Conservation (phyloP, 2,888 invertebrate genomes). For the Timema podura region DNA sequence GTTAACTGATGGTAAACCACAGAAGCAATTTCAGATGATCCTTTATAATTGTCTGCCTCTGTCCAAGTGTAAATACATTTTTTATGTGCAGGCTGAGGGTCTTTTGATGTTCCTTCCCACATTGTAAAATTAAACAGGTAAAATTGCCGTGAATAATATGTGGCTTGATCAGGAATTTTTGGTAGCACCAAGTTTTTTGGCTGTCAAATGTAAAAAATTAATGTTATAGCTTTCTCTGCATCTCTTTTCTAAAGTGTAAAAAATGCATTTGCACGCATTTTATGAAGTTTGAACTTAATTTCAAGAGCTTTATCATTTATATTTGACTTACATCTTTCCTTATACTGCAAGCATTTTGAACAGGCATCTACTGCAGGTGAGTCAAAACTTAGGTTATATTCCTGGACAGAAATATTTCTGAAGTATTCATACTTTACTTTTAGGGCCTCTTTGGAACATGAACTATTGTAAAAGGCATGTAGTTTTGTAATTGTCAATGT, state of each 20-base stretch:
- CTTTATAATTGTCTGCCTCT: constrained; percentile 37
- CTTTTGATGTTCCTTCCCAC: constrained; percentile 38
- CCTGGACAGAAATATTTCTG: constrained; percentile 28
- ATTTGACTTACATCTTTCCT: neutral
- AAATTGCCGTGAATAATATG: constrained; percentile 40
- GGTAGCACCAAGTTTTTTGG: constrained; percentile 38
- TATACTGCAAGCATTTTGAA: neutral
- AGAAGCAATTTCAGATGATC: constrained; percentile 21
- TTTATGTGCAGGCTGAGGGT: constrained; percentile 32
- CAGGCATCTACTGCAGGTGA: constrained; percentile 29
- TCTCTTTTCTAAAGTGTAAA: constrained; percentile 31
- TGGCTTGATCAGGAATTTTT: constrained; percentile 39
- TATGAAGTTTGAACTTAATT: neutral
- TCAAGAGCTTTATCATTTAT: neutral
- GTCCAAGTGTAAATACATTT: constrained; percentile 38
- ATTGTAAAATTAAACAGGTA: constrained; percentile 41
- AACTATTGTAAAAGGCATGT: neutral
- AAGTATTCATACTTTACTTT: constrained; percentile 29
- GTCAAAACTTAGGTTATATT: constrained; percentile 34
- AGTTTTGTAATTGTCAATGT: neutral
- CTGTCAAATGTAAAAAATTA: constrained; percentile 40
- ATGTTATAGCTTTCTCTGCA: constrained; percentile 27
- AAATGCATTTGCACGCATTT: constrained; percentile 29
- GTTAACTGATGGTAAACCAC: neutral
- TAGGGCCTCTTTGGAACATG: neutral